A percentile compares a stretch with the other conserved stretches of the same genome.
Conservation (phyloP, 1,140 invertebrate species). For the Zaprionus kolodkinae region DNA sequence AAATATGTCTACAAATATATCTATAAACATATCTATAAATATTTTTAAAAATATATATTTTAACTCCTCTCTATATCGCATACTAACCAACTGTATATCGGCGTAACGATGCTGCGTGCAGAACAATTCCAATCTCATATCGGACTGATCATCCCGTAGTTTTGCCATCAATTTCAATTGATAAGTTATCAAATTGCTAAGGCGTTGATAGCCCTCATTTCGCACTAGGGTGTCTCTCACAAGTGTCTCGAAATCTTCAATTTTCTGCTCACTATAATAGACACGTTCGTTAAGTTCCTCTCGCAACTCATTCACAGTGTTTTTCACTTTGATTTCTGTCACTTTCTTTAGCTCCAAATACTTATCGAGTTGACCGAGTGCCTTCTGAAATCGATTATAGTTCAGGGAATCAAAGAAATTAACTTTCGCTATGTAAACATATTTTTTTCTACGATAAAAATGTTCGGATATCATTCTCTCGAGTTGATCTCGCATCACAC, state of each 20-base stretch:
- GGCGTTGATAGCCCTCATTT: constrained; percentile 16
- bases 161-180: constrained; percentile 5
- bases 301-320: neutral
- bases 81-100: constrained; percentile 12
- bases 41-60: no score
- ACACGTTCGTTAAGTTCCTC: neutral
- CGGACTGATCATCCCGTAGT: constrained; percentile 28
- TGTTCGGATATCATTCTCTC: neutral
- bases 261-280: neutral
- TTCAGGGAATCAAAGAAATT: neutral
- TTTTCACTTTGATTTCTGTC: neutral
- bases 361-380: constrained; percentile 23
- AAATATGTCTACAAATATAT: no score
- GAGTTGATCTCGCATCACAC: neutral
- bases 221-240: constrained; percentile 12
- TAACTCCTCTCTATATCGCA: no score
- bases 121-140: constrained; percentile 10
- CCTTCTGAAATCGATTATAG: neutral
- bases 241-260: neutral
- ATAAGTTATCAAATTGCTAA: neutral
- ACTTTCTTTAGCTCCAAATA: neutral
- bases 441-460: constrained; percentile 7
- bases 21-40: no score
- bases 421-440: neutral
- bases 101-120: constrained; percentile 33